Evolutionary conservation across 2,113 vertebrate genomes (phyloP), one percentile per base, ranked within the genome.

Genomic region (Oxyruncus cristatus): DNA sequence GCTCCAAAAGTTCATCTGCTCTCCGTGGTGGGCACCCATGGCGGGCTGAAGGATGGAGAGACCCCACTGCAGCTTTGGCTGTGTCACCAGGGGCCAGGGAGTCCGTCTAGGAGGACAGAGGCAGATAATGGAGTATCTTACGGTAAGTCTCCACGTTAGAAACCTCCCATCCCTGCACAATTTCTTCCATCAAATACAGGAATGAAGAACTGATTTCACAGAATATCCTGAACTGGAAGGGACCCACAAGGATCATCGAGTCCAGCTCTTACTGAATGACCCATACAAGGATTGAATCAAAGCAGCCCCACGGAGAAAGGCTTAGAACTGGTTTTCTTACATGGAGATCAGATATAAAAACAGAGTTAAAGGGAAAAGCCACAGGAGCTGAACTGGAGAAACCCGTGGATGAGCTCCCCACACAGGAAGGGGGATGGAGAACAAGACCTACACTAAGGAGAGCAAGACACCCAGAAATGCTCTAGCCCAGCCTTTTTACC

Each of bases 391-490:
- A 39, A 12, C 8, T 12, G 44, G 47, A 53, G 68, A 58, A 62
- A 44, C 2, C 39, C 42, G 21, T 28, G 59, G n/a, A 3, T 12
- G 61, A 53, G 3, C 26, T 62, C 12, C 37, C 27, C 74, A 27
- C n/a, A 9, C 10, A 19, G 17, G 27, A 23, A 75, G 35, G 8
- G 26, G 4, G 65, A 26, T 3, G 6, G 46, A 50, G 66, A 74
- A 9, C 16, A 39, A 67, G 23, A 28, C 30, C 8, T 8, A 4
- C 2, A 1, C 41, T 12, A 11, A 22, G 17, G 44, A 59, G 26
- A 32, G 42, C 26, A 28, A 3, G 2, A 2, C 0, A 0, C 32
- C 59, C 83, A 44, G 30, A 55, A 18, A 5, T 74, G 19, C 7
- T 21, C 11, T 0, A 58, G 58, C 26, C 10, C 41, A 35, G 68